Conservation (phyloP, 2,888 invertebrate species). For the Galerucella nymphaeae region DNA sequence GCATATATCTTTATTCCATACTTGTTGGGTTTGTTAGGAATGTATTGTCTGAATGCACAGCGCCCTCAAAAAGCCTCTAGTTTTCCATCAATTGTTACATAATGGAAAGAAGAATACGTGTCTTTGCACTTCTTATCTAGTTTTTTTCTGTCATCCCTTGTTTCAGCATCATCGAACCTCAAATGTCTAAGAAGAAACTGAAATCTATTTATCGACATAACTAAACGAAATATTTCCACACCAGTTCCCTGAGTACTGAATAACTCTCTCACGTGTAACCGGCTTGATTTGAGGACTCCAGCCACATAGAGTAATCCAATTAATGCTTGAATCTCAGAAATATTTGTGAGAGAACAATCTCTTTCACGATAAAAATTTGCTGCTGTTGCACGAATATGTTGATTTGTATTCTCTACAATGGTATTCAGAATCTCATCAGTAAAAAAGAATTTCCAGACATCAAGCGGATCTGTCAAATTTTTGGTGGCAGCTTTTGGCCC, state of each 20-base stretch:
- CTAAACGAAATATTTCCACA: slow-evolving; percentile 29
- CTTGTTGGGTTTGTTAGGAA: not conserved
- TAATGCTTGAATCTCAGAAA: slow-evolving; percentile 43
- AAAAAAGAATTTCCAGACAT: not conserved
- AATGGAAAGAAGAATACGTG: slow-evolving; percentile 9
- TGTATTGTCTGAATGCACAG: slow-evolving; percentile 1
- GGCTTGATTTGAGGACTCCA: slow-evolving; percentile 22
- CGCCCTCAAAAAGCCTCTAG: not conserved
- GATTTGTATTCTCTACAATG: slow-evolving; percentile 50
- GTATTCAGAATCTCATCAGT: slow-evolving; percentile 43
- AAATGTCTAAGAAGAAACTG: slow-evolving; percentile 8
- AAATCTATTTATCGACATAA: slow-evolving; percentile 22
- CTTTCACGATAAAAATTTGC: slow-evolving; percentile 21
- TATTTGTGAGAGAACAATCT: slow-evolving; percentile 28
- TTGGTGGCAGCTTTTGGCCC: not conserved
- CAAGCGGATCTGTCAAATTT: not conserved
- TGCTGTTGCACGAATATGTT: slow-evolving; percentile 40
- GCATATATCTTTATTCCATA: not conserved
- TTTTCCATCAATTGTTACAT: slow-evolving; percentile 11
- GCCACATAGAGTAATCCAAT: slow-evolving; percentile 34
- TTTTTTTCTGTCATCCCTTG: not conserved
- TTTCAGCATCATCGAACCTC: slow-evolving; percentile 12
- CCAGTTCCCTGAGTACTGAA: slow-evolving; percentile 18
- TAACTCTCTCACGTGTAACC: slow-evolving; percentile 4
- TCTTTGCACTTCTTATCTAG: slow-evolving; percentile 12